These are phyloP conservation scores for Lepisosteus osseus DNA, from an alignment of 2,113 vertebrate species.

Conservation along the genomic window DNA sequence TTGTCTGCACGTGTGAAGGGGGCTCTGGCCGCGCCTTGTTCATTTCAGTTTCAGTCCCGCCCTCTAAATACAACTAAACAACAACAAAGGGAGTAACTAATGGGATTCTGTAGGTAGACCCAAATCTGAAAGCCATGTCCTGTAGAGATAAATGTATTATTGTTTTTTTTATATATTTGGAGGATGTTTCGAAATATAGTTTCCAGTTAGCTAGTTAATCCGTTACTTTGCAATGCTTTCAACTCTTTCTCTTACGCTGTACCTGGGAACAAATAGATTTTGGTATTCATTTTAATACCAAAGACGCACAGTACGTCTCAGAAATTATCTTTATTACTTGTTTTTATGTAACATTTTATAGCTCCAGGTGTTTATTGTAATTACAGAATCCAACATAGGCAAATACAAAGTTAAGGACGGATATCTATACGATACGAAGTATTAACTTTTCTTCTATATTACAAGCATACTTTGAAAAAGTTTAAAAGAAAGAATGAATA, in stretches of 20 bases:
- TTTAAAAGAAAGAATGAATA: too few species aligned
- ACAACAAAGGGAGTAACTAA: conserved; percentile 34
- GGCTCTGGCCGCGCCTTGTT: conserved; percentile 71
- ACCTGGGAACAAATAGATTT: not conserved
- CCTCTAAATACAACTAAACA: conserved; percentile 62
- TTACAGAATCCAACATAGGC: too few species aligned
- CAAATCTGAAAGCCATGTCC: not conserved
- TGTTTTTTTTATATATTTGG: conserved; percentile 12
- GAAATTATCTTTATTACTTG: too few species aligned
- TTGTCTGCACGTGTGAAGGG: conserved; percentile 71
- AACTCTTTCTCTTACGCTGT: conserved; percentile 14
- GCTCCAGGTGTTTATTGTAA: too few species aligned
- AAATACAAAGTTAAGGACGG: too few species aligned
- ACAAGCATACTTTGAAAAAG: too few species aligned
- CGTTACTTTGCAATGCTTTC: conserved; percentile 6
- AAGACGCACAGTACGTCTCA: too few species aligned
- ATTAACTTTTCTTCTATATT: too few species aligned
- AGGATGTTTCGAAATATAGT: conserved; percentile 3
- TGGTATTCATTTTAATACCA: too few species aligned
- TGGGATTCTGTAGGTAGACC: conserved; percentile 3
- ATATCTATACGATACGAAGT: too few species aligned
- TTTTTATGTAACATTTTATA: too few species aligned
- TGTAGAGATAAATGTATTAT: not conserved
- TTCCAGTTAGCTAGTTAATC: conserved; percentile 15
- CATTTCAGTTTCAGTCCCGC: conserved; percentile 70